Conservation (phyloP, 2,888 invertebrate genomes). For the Pegoplata infirma region DNA sequence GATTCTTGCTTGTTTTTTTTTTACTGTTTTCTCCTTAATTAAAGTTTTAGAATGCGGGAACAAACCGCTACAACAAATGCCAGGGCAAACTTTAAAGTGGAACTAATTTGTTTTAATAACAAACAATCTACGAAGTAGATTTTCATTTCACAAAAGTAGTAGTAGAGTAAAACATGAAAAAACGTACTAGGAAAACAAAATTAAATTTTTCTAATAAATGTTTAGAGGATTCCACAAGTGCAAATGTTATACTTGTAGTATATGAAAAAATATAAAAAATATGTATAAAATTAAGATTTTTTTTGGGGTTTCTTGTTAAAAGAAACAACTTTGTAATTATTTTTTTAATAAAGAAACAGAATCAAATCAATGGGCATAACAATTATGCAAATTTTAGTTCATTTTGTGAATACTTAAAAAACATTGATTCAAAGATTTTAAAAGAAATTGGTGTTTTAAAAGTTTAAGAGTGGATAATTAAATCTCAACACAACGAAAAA, state of each 20-base stretch:
- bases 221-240: conserved; percentile 16
- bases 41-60: conserved; percentile 36
- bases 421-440: no score
- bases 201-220: conserved; percentile 39
- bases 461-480: no score
- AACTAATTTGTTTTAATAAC: conserved; percentile 52
- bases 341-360: no score
- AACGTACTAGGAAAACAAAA: neutral
- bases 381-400: neutral
- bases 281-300: conserved; percentile 22
- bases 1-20: neutral
- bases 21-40: conserved; percentile 28
- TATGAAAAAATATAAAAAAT: neutral
- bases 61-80: conserved; percentile 35
- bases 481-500: no score
- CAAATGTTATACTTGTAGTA: neutral
- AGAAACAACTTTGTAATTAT: neutral
- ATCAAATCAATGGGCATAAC: no score
- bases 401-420: no score
- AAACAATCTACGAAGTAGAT: conserved; percentile 39
- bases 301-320: no score
- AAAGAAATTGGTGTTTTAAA: no score
- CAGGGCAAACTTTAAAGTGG: conserved; percentile 45
- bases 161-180: neutral
- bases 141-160: neutral